phyloP scores from a whole-genome alignment of 1,140 invertebrate genomes.

The Geopemphigus sp. region DNA sequence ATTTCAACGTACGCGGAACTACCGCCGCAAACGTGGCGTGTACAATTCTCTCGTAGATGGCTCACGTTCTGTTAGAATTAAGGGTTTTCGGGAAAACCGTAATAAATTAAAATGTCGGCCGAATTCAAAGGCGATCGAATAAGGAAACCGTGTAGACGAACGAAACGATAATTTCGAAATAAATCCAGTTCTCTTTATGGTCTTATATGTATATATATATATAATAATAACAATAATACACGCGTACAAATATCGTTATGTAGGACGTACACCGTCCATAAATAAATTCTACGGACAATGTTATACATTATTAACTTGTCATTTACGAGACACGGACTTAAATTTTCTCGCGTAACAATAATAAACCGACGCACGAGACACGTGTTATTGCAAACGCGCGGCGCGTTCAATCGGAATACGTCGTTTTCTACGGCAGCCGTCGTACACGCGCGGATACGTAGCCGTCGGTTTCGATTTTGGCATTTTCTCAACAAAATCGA shows the following conservation, averaged over 20 bases:
- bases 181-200: not conserved
- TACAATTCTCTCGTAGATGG: too few relatives aligned
- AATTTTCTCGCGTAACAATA: slow-evolving; percentile 19
- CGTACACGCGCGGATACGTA: not conserved
- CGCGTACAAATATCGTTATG: not conserved
- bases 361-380: not conserved
- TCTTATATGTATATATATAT: not conserved
- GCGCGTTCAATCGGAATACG: too few relatives aligned
- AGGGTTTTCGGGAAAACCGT: too few relatives aligned
- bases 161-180: too few relatives aligned
- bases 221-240: not conserved
- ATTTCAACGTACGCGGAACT: too few relatives aligned
- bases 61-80: too few relatives aligned
- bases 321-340: not conserved
- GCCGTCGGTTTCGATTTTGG: not conserved
- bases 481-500: slow-evolving; percentile 10
- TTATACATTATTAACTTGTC: slow-evolving; percentile 22
- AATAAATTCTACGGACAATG: not conserved
- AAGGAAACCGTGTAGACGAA: too few relatives aligned
- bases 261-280: too few relatives aligned
- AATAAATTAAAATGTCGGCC: too few relatives aligned
- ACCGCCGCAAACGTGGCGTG: too few relatives aligned
- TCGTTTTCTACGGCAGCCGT: not conserved
- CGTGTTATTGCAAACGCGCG: not conserved
- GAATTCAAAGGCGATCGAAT: too few relatives aligned